Conservation (phyloP, 2,113 vertebrate species). For the Erinaceus europaeus region DNA sequence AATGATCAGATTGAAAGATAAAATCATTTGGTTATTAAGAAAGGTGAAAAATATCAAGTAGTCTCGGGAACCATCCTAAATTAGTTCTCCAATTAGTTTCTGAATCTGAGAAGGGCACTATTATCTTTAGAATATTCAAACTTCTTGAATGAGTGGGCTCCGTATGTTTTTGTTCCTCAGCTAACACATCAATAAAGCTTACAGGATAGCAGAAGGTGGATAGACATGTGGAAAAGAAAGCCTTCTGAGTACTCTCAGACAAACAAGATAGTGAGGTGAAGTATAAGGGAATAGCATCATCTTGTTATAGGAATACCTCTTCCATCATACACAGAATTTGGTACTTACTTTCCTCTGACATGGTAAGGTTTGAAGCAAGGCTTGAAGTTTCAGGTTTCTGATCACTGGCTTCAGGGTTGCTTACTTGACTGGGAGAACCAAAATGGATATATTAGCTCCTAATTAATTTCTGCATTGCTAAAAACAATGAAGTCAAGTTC, state of each 20-base stretch:
- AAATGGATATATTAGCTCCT: conserved; percentile 44
- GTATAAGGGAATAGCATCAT: not conserved
- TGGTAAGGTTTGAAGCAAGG: conserved; percentile 82
- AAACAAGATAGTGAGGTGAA: not conserved
- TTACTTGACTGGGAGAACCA: conserved; percentile 82
- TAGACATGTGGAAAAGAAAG: not conserved
- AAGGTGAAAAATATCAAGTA: not conserved
- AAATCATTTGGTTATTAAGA: not conserved
- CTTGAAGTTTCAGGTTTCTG: conserved; percentile 84
- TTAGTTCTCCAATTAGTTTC: conserved; percentile 3
- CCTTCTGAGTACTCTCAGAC: not conserved
- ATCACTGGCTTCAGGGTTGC: conserved; percentile 80
- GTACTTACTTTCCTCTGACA: conserved; percentile 86
- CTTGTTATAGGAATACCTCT: not conserved
- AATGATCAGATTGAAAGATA: not conserved
- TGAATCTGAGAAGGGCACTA: conserved; percentile 19
- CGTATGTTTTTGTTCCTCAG: not conserved
- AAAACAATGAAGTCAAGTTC: conserved; percentile 13
- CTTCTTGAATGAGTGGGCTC: not conserved
- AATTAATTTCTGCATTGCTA: not conserved
- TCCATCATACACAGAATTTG: not conserved
- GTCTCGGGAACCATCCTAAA: not conserved
- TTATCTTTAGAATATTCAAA: conserved; percentile 22
- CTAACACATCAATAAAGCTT: not conserved
- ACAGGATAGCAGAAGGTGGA: not conserved